Conservation (phyloP, 2,797 vertebrate species). For the Chloroceryle amazona region DNA sequence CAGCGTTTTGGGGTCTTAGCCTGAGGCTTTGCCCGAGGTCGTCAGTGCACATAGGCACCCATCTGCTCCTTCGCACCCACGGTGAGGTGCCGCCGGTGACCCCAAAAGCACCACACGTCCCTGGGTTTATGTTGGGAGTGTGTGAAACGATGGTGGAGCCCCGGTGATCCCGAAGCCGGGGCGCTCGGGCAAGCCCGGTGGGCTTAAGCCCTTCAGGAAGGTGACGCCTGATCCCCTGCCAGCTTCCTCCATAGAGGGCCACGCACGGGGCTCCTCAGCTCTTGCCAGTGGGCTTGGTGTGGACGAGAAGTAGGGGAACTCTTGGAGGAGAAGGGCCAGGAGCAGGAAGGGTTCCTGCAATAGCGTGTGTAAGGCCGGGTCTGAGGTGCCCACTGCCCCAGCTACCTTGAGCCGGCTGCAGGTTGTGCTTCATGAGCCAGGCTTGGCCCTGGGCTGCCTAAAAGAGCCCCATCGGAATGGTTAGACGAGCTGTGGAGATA, state of each 20-base stretch:
- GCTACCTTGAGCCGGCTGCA: fast-evolving
- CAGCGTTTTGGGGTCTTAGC: fast-evolving
- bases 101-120: fast-evolving
- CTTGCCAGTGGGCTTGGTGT: background rate
- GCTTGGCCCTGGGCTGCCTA: background rate
- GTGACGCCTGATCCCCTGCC: fast-evolving
- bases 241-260: fast-evolving
- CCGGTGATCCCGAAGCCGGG: background rate
- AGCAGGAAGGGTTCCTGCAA: background rate
- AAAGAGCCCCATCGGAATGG: background rate
- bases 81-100: background rate
- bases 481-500: background rate
- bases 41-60: background rate
- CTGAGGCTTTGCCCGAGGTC: too few relatives aligned
- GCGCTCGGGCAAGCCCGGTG: background rate
- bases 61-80: background rate
- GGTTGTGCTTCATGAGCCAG: background rate
- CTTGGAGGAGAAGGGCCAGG: background rate
- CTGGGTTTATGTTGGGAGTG: fast-evolving
- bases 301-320: background rate
- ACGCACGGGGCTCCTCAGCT: background rate
- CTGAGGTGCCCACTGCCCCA: fast-evolving
- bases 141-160: too few relatives aligned
- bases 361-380: fast-evolving
- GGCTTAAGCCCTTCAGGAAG: background rate